Evolutionary conservation across 2,797 vertebrate species (phyloP).

Genomic region (Sebastes glaucus): DNA sequence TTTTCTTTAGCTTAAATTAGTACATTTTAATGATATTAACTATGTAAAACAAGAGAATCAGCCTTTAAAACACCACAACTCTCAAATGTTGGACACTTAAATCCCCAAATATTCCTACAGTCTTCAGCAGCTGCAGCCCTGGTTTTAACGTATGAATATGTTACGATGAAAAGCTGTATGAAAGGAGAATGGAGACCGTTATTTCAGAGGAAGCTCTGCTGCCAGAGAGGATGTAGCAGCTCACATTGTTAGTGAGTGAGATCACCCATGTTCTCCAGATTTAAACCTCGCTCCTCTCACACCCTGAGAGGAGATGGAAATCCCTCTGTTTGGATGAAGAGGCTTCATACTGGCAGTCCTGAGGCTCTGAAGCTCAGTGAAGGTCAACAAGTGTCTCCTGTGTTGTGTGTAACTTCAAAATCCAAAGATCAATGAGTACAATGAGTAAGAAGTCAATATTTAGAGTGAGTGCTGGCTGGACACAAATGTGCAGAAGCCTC

Average conservation of each 20-base stretch:
- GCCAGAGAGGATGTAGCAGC: slow-evolving; percentile 63
- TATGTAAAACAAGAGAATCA: neutral
- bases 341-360: neutral
- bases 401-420: neutral
- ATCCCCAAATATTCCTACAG: neutral
- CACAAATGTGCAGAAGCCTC: neutral
- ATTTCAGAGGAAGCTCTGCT: slow-evolving; percentile 55
- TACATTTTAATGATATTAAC: neutral
- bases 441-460: slow-evolving; percentile 2
- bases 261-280: slow-evolving; percentile 65
- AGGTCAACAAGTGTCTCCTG: neutral
- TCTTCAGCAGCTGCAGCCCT: neutral
- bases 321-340: slow-evolving; percentile 23
- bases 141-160: neutral
- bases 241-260: slow-evolving; percentile 71
- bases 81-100: neutral
- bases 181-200: slow-evolving; percentile 41
- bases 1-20: too few species aligned
- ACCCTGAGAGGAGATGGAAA: slow-evolving; percentile 18
- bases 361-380: neutral
- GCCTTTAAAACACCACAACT: neutral
- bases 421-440: neutral
- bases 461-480: neutral
- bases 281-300: slow-evolving; percentile 39
- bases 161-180: neutral